phyloP scores from a whole-genome alignment of 1,140 invertebrate genomes.

The Anastrepha ludens region DNA sequence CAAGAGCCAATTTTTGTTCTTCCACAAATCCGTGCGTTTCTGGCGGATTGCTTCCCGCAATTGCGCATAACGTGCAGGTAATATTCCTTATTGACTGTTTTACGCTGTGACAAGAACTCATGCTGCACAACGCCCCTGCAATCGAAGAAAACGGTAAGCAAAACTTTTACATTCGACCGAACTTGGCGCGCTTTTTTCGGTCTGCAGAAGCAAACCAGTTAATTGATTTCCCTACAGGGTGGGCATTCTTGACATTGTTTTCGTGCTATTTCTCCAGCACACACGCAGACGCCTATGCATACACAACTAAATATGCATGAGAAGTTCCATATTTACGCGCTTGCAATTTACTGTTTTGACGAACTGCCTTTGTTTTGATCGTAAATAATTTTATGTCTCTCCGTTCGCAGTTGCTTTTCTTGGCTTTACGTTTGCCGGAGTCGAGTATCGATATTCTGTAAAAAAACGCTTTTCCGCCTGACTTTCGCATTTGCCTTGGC shows the following conservation, averaged over 20 bases:
- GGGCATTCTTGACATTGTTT: background rate
- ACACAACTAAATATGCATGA: no score
- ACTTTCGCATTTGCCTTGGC: background rate
- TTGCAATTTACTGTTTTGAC: constrained; percentile 29
- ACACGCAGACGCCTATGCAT: background rate
- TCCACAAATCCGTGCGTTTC: no score
- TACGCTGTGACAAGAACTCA: no score
- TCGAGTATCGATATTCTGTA: background rate
- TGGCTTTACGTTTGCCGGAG: background rate
- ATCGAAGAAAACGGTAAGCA: no score
- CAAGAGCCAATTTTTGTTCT: no score
- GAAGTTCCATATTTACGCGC: background rate
- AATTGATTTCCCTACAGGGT: no score
- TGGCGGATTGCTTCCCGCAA: no score
- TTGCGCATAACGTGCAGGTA: no score
- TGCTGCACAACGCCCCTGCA: no score
- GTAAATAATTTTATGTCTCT: constrained; percentile 54
- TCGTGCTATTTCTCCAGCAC: background rate
- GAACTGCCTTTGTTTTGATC: constrained; percentile 30
- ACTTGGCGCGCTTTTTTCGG: background rate
- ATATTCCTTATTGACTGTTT: no score
- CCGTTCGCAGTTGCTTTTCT: background rate
- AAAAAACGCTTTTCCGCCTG: background rate
- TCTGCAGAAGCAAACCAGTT: no score
- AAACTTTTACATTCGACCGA: no score